These are phyloP conservation scores for Atlantisia rogersi DNA, from an alignment of 2,113 vertebrate genomes.

Conservation along the genomic window DNA sequence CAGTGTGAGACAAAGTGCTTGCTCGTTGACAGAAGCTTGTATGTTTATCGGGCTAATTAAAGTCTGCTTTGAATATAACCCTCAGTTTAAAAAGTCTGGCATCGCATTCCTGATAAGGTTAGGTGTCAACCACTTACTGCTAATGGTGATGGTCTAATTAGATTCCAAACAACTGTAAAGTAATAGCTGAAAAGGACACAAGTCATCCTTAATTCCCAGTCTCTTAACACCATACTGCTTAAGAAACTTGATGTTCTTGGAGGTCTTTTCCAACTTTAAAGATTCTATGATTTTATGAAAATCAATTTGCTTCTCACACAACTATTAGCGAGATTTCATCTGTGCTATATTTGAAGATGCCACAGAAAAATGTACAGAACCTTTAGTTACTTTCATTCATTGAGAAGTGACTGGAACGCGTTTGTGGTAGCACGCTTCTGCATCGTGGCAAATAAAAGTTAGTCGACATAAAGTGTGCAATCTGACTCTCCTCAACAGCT, in stretches of 20 bases:
- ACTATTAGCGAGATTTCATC: not conserved
- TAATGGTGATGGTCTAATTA: slow-evolving; percentile 29
- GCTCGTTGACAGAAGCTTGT: not conserved
- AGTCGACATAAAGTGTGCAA: not conserved
- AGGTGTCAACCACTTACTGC: not conserved
- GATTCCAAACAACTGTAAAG: not conserved
- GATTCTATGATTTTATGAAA: not conserved
- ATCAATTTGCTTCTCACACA: not conserved
- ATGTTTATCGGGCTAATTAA: slow-evolving; percentile 7
- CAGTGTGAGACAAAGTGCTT: not conserved
- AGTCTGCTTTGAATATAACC: not conserved
- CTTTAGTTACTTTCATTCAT: not conserved
- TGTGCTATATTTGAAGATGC: not conserved
- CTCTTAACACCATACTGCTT: not conserved
- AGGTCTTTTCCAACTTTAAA: no score
- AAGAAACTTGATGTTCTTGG: not conserved
- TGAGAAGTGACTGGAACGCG: not conserved
- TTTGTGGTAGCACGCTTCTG: not conserved
- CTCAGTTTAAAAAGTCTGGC: not conserved
- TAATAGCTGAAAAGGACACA: not conserved
- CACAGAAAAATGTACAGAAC: not conserved
- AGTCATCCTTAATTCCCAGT: not conserved
- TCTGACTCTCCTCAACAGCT: not conserved
- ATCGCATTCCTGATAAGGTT: not conserved
- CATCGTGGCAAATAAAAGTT: not conserved